Conservation (phyloP, 2,888 invertebrate genomes). For the Lasioglossum figueresi region DNA sequence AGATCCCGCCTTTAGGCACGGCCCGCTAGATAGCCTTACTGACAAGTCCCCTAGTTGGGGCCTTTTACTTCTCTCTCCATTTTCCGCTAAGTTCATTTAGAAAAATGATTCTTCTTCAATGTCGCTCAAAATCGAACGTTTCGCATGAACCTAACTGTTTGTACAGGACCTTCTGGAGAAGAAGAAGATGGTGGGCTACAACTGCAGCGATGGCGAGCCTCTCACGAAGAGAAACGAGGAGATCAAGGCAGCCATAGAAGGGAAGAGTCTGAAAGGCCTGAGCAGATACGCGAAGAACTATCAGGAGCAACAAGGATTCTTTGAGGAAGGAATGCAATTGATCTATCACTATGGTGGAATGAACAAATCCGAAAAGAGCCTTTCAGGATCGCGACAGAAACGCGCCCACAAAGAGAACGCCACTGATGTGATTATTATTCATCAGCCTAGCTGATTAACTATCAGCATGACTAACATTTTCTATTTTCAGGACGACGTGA, state of each 20-base stretch:
- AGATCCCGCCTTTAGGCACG: no score
- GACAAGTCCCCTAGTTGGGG: no score
- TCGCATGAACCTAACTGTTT: neutral
- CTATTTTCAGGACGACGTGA: slow-evolving; percentile 78
- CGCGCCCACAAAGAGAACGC: slow-evolving; percentile 71
- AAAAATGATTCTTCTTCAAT: no score
- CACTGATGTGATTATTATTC: slow-evolving; percentile 63
- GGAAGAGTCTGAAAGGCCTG: slow-evolving; percentile 75
- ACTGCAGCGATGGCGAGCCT: slow-evolving; percentile 80
- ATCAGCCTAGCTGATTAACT: no score
- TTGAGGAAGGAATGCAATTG: slow-evolving; percentile 81
- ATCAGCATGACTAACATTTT: neutral
- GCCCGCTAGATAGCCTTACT: no score
- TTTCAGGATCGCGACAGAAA: slow-evolving; percentile 69
- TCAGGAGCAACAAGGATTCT: slow-evolving; percentile 80
- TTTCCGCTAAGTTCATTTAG: no score
- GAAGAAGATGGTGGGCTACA: slow-evolving; percentile 75
- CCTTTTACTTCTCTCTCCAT: no score
- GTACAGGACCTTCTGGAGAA: slow-evolving; percentile 75
- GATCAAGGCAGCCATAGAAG: slow-evolving; percentile 70
- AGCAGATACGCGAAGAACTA: slow-evolving; percentile 79
- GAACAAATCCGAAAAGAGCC: slow-evolving; percentile 23
- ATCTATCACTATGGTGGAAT: slow-evolving; percentile 79
- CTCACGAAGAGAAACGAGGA: slow-evolving; percentile 78
- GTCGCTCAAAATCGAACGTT: no score